phyloP scores from a whole-genome alignment of 1,140 invertebrate genomes.

The Zaprionus lachaisei region DNA sequence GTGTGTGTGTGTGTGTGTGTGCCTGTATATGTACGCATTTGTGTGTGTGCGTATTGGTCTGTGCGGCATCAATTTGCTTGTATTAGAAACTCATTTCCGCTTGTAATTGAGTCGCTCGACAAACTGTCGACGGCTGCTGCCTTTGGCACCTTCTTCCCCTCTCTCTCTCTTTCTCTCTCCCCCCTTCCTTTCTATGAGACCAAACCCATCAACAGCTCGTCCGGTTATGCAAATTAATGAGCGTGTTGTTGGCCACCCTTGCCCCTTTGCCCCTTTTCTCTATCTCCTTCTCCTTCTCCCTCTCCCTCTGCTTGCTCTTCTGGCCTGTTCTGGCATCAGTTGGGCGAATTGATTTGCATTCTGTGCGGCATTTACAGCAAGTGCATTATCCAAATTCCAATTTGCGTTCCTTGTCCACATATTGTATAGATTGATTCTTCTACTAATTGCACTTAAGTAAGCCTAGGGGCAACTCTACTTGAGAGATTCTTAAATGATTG shows the following conservation, averaged over 20 bases:
- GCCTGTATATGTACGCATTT: background rate
- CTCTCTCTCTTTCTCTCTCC: background rate
- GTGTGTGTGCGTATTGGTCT: conserved; percentile 23
- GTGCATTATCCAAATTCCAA: conserved; percentile 36
- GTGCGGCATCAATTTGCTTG: conserved; percentile 68
- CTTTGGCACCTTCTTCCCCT: background rate
- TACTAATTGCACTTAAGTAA: conserved; percentile 4
- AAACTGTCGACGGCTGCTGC: conserved; percentile 41
- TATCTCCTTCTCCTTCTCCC: background rate
- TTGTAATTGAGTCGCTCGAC: conserved; percentile 71
- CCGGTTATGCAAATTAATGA: conserved; percentile 54
- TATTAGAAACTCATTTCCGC: conserved; percentile 78
- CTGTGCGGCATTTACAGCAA: conserved; percentile 28
- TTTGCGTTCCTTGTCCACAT: conserved; percentile 14
- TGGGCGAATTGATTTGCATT: conserved; percentile 44
- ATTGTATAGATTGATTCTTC: background rate
- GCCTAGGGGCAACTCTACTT: background rate
- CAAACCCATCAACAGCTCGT: conserved; percentile 17
- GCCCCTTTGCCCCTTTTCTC: background rate
- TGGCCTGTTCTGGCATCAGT: conserved; percentile 4
- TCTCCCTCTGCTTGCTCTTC: background rate
- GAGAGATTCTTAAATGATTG: background rate
- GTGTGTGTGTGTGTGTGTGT: conserved; percentile 1
- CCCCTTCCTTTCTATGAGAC: background rate
- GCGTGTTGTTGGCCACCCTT: conserved; percentile 31